Percentiles rank a stretch among this genome's conserved stretches.
Conservation (phyloP, 2,113 vertebrate genomes). For the Podilymbus podiceps region DNA sequence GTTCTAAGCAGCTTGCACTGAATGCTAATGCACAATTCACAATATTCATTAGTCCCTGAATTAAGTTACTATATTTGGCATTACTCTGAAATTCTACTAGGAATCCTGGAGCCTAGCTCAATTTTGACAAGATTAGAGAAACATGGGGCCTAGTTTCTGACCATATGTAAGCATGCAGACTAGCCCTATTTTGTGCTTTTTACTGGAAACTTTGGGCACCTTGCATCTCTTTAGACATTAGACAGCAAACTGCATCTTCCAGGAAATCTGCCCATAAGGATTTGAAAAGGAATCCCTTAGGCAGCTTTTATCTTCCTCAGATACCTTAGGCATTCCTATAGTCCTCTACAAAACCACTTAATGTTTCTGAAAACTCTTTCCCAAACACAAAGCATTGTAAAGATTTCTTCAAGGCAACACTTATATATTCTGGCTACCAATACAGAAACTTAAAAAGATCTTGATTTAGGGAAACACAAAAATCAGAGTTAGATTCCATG, state of each 20-base stretch:
- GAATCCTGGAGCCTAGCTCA: background rate
- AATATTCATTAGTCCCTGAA: constrained; percentile 9
- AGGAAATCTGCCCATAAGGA: background rate
- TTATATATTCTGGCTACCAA: background rate
- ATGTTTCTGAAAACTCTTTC: background rate
- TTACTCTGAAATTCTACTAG: background rate
- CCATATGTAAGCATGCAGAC: background rate
- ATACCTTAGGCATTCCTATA: background rate
- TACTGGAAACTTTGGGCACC: background rate
- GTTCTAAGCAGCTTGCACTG: constrained; percentile 24
- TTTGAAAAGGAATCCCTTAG: background rate
- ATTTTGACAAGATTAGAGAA: background rate
- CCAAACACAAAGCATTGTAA: background rate
- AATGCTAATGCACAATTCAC: constrained; percentile 21
- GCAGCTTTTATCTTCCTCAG: background rate
- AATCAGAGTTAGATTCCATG: background rate
- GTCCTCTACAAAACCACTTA: background rate
- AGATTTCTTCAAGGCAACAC: background rate
- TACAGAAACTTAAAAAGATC: background rate
- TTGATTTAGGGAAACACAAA: background rate
- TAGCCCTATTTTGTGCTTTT: background rate
- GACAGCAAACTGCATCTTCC: background rate
- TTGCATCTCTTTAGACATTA: background rate
- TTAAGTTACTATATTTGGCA: constrained; percentile 2
- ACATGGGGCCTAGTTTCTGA: background rate